Base-by-base conservation (phyloP, 2,888 invertebrate species). In the Piscicola geometra region DNA sequence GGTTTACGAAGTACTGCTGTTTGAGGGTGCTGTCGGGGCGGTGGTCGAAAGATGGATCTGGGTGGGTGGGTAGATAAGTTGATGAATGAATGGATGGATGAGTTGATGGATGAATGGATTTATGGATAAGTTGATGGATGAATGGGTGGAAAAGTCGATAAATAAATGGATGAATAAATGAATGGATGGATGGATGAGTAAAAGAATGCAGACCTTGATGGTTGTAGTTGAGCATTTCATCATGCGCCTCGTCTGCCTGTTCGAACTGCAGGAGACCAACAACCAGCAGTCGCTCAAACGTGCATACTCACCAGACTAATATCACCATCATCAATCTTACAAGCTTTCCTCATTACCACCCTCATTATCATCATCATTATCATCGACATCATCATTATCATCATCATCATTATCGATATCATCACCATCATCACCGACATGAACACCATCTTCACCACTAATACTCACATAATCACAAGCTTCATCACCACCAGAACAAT, bases 151-250 rank as follows among this genome's bases (percentile, higher is more conserved):
- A 15, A 36, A 18, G 32, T 3, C 18, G 36, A 5, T 41, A 28
- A 12, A 71, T 71, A n/a, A 18, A 71, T 41, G 5, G 36, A 71
- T 71, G 36, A 28, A 33, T 71, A 9, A 28, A 41, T 35, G 3
- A 41, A 41, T 71, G 25, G 3, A 5, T 9, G 41, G 12, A 71
- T 9, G 25, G 12, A 3, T 41, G 36, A 12, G 12, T 25, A 35
- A n/a, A 5, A 67, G 30, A 3, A 2, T 9, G 60, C 60, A n/a
- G n/a, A n/a, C n/a, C n/a, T n/a, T 50, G 72, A 1, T 50, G 28
- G 56, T 76, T 76, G 25, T 30, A 56, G 47, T 71, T 52, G 41
- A 71, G 71, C 60, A 71, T 76, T 30, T 76, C 76, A 66, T 76
- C 76, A 30, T 36, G 35, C 66, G 52, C 35, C 18, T 28, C 32